phyloP scores from a whole-genome alignment of 2,797 vertebrate genomes.

The Garrulus glandarius region DNA sequence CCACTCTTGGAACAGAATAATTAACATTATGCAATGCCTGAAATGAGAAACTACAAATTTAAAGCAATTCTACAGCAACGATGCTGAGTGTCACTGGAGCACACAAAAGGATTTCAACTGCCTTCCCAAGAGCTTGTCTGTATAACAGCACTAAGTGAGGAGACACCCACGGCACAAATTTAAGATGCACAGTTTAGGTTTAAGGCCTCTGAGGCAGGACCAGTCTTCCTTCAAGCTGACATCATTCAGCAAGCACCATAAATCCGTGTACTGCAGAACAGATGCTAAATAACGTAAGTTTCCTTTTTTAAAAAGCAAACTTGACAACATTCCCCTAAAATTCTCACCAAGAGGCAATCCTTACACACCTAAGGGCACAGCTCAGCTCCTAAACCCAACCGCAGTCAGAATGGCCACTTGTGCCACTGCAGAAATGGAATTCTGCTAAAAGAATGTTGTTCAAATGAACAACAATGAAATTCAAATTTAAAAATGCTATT shows the following conservation, averaged over 20 bases:
- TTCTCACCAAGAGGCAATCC: not conserved
- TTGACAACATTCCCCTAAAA: not conserved
- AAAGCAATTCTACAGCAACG: not conserved
- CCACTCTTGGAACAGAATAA: not conserved
- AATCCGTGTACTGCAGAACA: not conserved
- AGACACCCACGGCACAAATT: not conserved
- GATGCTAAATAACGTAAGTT: not conserved
- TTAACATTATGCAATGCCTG: not conserved
- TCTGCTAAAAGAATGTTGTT: rapidly evolving
- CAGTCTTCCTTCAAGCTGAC: not conserved
- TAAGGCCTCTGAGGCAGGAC: not conserved
- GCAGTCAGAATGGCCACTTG: rapidly evolving
- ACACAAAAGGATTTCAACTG: rapidly evolving
- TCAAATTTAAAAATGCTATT: rapidly evolving
- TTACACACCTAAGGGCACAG: not conserved
- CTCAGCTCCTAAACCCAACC: not conserved
- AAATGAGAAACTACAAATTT: not conserved
- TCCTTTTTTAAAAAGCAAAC: not conserved
- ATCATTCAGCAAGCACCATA: not conserved
- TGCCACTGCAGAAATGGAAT: rapidly evolving
- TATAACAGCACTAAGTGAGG: not conserved
- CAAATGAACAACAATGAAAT: not conserved
- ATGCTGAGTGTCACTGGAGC: rapidly evolving
- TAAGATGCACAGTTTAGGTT: not conserved
- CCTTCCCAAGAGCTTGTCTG: not conserved